These are phyloP conservation scores for Caenorhabditis brenneri DNA, from an alignment of 1,140 invertebrate species.

Conservation along the genomic window DNA sequence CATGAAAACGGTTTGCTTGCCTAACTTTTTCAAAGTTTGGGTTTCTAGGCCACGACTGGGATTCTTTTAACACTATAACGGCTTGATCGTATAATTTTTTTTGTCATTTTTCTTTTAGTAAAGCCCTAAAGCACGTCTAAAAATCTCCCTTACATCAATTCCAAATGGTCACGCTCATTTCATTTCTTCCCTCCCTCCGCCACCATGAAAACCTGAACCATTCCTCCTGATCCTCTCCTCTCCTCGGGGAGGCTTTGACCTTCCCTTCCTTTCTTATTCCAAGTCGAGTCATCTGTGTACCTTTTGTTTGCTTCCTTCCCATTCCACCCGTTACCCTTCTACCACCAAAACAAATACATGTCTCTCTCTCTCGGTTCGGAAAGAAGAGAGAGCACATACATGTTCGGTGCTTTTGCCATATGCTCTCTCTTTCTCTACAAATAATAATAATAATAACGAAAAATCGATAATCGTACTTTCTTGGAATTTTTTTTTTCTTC, in stretches of 20 bases:
- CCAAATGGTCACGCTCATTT: no score
- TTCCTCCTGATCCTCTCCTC: not conserved
- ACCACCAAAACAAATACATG: not conserved
- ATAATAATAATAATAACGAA: no score
- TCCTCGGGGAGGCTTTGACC: not conserved
- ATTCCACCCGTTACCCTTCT: not conserved
- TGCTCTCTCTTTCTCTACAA: not conserved
- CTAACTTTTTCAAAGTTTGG: no score
- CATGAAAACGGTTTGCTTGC: no score
- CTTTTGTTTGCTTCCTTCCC: not conserved
- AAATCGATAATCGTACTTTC: no score
- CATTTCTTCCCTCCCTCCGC: not conserved
- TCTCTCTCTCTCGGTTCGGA: not conserved
- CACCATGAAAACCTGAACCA: not conserved
- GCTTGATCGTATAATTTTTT: no score
- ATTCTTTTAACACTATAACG: no score
- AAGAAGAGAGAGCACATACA: not conserved
- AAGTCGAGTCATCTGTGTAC: not conserved
- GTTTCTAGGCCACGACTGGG: no score
- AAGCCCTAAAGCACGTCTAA: no score
- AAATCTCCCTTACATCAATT: no score
- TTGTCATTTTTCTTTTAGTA: no score
- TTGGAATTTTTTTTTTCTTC: not conserved
- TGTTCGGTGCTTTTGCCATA: slow-evolving; percentile 21
- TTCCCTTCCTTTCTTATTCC: not conserved